Evolutionary conservation across 2,888 invertebrate species (phyloP).

Genomic region (Sylvicola cinctus): DNA sequence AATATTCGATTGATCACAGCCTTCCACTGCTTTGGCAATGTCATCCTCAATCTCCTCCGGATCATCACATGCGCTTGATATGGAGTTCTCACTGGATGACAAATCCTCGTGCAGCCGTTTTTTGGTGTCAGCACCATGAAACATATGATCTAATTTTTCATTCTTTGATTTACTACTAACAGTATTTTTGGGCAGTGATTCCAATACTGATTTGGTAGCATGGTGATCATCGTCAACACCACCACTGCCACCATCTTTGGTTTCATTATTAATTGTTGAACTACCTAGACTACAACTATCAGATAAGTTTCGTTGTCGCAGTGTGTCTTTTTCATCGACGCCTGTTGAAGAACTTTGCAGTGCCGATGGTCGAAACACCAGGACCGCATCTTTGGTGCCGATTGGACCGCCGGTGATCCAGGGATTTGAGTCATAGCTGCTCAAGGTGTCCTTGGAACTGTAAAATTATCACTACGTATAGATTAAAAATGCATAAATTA

Average conservation of each 20-base stretch:
- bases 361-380: constrained; percentile 45
- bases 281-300: too few relatives aligned
- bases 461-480: too few relatives aligned
- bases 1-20: neutral
- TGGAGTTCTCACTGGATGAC: constrained; percentile 21
- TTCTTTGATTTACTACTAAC: neutral
- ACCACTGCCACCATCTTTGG: neutral
- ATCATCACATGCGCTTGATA: constrained; percentile 20
- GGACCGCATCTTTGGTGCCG: constrained; percentile 40
- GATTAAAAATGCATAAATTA: too few relatives aligned
- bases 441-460: constrained; percentile 4
- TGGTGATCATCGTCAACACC: neutral
- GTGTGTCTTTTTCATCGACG: constrained; percentile 20
- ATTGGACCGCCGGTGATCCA: constrained; percentile 37
- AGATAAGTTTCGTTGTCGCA: constrained; percentile 10
- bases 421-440: constrained; percentile 11
- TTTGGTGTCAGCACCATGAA: constrained; percentile 8
- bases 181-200: neutral
- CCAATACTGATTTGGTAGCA: neutral
- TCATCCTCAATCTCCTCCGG: constrained; percentile 33
- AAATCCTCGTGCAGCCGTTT: constrained; percentile 13
- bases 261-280: neutral
- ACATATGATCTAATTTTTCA: neutral
- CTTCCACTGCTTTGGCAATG: constrained; percentile 12
- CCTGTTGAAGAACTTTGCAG: constrained; percentile 18